Evolutionary conservation across 1,140 invertebrate genomes (phyloP), one percentile per base, ranked within the genome.

Genomic region (Wasmannia auropunctata): DNA sequence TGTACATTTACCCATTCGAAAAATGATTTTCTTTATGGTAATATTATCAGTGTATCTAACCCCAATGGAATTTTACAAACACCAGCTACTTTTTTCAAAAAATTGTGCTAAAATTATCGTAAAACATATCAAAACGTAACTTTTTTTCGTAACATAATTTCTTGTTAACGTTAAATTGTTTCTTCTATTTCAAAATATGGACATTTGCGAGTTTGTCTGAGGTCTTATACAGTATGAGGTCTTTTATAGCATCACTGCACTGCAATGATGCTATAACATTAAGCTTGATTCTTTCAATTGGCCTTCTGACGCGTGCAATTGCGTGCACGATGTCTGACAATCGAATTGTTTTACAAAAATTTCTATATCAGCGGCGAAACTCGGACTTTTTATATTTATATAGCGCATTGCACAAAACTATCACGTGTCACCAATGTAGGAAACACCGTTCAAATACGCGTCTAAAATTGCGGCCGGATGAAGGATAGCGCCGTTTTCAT

Each of bases 401-500:
- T 6, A 65, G 7, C 8, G 43, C 22, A 51, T 43, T n/a, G 40
- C 4, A 31, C n/a, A 37, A 51, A 80, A 46, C 43, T 69, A 69
- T 80, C 46, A 67, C 51, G 51, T 28, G 28, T 40, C 60, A 65
- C 34, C n/a, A n/a, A 10, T 14, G 40, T 5, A 16, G 16, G 51
- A 72, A 81, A 58, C 49, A 58, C 19, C 19, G 11, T 72, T 31
- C 22, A 43, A 22, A 56, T 58, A 25, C 49, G 79, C 37, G 51
- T 31, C 79, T 83, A 65, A 74, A 83, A 83, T 83, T 74, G 79
- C 79, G 51, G n/a, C 28, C 28, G 51, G 37, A 83, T 83, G 79
- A 83, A 83, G 54, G 58, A 85, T 77, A 40, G 70, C 72, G 22
- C 46, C 56, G 81, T 77, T 76, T 85, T 85, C 81, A 75, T 77